Conservation (phyloP, 30 jellyfish, hydroid and myxozoan species). For the Clytia hemisphaerica region DNA sequence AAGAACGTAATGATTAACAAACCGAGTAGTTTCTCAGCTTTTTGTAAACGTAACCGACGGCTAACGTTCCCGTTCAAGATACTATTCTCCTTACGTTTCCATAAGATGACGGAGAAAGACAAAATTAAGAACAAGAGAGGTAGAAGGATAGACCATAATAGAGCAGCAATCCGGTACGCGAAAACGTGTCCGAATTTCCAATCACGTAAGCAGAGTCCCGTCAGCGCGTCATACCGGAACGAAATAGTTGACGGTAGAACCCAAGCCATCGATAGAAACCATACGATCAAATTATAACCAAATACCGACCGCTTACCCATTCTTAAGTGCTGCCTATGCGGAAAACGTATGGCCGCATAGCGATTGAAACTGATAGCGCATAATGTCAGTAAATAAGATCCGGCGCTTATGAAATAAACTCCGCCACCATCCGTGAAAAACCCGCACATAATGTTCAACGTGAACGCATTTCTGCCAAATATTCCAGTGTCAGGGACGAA, state of each 20-base stretch:
- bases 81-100: slow-evolving; percentile 38
- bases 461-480: not conserved
- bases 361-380: slow-evolving; percentile 78
- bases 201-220: slow-evolving; percentile 52
- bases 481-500: slow-evolving; percentile 56
- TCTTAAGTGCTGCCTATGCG: slow-evolving; percentile 50
- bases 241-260: slow-evolving; percentile 72
- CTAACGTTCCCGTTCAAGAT: slow-evolving; percentile 13
- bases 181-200: slow-evolving; percentile 40
- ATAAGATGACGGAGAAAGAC: slow-evolving; percentile 59
- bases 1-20: slow-evolving; percentile 46
- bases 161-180: slow-evolving; percentile 50
- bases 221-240: slow-evolving; percentile 35
- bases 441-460: slow-evolving; percentile 44
- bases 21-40: slow-evolving; percentile 80
- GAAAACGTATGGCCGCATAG: slow-evolving; percentile 66
- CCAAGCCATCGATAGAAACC: slow-evolving; percentile 54
- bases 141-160: slow-evolving; percentile 51
- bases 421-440: slow-evolving; percentile 76
- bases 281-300: slow-evolving; percentile 31
- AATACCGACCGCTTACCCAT: slow-evolving; percentile 54
- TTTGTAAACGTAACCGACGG: slow-evolving; percentile 43
- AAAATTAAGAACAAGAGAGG: slow-evolving; percentile 59
- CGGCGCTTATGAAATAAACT: slow-evolving; percentile 67
- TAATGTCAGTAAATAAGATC: slow-evolving; percentile 69